Conservation (phyloP, 2,888 invertebrate species). For the Drosophila limbata region DNA sequence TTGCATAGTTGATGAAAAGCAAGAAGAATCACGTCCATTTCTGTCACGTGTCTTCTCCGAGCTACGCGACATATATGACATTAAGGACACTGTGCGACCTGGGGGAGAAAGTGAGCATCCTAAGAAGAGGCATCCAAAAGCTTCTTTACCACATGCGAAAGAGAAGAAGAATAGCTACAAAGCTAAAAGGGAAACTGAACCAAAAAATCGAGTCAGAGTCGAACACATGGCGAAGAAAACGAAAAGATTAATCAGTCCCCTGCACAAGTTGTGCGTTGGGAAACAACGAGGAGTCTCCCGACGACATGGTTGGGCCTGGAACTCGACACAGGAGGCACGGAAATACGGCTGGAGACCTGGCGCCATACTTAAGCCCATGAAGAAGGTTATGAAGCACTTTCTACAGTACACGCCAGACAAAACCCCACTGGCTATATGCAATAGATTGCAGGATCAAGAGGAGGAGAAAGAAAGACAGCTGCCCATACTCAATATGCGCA, state of each 20-base stretch:
- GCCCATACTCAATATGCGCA: slow-evolving; percentile 88
- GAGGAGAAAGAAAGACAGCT: slow-evolving; percentile 72
- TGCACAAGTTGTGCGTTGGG: slow-evolving; percentile 87
- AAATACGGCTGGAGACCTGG: slow-evolving; percentile 84
- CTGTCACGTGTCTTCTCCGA: slow-evolving; percentile 81
- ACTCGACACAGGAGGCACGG: slow-evolving; percentile 56
- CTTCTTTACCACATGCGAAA: too few relatives aligned
- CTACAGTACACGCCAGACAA: slow-evolving; percentile 67
- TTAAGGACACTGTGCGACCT: slow-evolving; percentile 52
- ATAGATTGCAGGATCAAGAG: slow-evolving; percentile 82
- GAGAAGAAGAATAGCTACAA: neutral
- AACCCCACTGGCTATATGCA: slow-evolving; percentile 30
- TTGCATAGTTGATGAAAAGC: neutral
- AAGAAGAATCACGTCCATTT: slow-evolving; percentile 62
- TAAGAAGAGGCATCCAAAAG: neutral
- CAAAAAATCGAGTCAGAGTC: neutral
- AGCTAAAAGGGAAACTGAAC: neutral
- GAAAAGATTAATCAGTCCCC: slow-evolving; percentile 46
- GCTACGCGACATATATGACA: slow-evolving; percentile 72
- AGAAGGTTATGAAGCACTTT: slow-evolving; percentile 82
- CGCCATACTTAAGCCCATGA: slow-evolving; percentile 79
- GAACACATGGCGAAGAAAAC: neutral
- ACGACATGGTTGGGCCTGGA: slow-evolving; percentile 90
- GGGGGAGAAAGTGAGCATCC: neutral
- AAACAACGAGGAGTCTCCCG: slow-evolving; percentile 86